Conservation (phyloP, 2,888 invertebrate species). For the Sceliomorpha sp. region DNA sequence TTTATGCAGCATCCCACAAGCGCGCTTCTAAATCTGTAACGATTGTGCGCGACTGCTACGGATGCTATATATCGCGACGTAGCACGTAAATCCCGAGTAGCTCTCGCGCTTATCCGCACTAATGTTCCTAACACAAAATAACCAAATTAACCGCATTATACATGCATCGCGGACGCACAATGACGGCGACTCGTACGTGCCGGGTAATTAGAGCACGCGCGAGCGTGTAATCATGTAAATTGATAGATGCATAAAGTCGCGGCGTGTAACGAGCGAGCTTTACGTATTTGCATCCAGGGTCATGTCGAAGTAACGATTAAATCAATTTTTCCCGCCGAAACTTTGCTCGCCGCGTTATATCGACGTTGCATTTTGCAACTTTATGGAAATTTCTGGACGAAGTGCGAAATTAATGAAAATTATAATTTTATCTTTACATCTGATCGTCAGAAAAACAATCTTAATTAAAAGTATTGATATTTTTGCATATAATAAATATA, state of each 20-base stretch:
- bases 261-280: constrained; percentile 16
- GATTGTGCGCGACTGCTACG: too few species aligned
- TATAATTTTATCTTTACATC: too few species aligned
- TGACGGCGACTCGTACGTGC: constrained; percentile 26
- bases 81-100: constrained; percentile 8
- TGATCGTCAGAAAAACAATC: too few species aligned
- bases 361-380: too few species aligned
- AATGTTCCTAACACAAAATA: constrained; percentile 15
- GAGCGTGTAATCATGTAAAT: constrained; percentile 56
- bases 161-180: constrained; percentile 30
- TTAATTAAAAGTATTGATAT: too few species aligned
- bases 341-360: too few species aligned
- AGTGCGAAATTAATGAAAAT: too few species aligned
- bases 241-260: constrained; percentile 34
- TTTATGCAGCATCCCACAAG: too few species aligned
- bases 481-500: too few species aligned
- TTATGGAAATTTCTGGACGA: constrained; percentile 4
- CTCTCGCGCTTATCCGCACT: constrained; percentile 6
- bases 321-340: constrained; percentile 35
- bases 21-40: too few species aligned
- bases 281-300: constrained; percentile 12
- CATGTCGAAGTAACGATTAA: constrained; percentile 9
- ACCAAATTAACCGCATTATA: constrained; percentile 26
- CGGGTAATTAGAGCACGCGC: constrained; percentile 44
- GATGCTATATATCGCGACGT: too few species aligned